phyloP scores from a whole-genome alignment of 35 echinoderm and acorn worm genomes.

The Stichopus chloronotus region DNA sequence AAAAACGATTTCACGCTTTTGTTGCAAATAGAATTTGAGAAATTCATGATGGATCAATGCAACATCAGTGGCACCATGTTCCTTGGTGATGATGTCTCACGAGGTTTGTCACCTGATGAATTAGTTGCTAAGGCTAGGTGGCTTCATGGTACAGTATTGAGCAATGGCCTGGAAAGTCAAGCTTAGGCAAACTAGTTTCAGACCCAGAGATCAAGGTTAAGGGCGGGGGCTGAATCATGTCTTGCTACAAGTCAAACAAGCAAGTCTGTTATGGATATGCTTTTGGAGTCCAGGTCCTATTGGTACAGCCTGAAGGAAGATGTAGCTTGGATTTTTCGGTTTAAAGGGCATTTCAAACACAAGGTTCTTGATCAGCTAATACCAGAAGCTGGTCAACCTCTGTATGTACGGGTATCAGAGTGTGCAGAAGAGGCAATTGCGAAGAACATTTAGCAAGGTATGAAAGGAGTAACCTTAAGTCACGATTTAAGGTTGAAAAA shows the following conservation, averaged over 20 bases:
- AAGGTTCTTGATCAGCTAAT: conserved; percentile 2
- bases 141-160: conserved; percentile 21
- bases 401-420: conserved; percentile 1
- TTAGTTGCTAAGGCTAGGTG: not conserved
- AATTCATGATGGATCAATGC: conserved; percentile 53
- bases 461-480: conserved; percentile 11
- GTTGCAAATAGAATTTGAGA: conserved; percentile 67
- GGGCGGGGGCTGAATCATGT: not conserved
- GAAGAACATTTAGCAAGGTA: not conserved
- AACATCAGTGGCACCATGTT: conserved; percentile 66
- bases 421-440: conserved; percentile 10
- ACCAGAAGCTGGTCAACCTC: conserved; percentile 6
- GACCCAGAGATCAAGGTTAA: conserved; percentile 37
- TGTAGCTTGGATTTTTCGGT: conserved; percentile 9
- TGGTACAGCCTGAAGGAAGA: conserved; percentile 28
- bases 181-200: not conserved
- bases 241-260: conserved; percentile 6
- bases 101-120: conserved; percentile 56
- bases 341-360: not conserved
- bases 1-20: conserved; percentile 74
- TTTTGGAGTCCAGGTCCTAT: not conserved
- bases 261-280: conserved; percentile 11
- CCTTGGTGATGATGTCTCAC: conserved; percentile 37
- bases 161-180: conserved; percentile 2
- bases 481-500: not conserved